These are phyloP conservation scores for Caiman crocodilus DNA, from an alignment of 2,797 vertebrate species.

Conservation along the genomic window DNA sequence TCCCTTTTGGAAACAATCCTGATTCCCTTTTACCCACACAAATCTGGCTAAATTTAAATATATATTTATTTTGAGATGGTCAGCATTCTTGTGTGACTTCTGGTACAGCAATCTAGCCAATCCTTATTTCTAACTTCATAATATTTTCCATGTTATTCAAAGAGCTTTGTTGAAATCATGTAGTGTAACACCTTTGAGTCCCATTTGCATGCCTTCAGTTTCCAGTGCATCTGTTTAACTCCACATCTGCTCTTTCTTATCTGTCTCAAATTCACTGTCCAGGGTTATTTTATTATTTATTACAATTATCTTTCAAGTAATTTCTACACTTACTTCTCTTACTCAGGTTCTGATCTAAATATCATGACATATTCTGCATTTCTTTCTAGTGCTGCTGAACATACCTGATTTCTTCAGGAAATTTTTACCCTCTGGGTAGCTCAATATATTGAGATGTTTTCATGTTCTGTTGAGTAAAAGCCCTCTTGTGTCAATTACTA, in stretches of 20 bases:
- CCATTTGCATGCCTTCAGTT: not conserved
- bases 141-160: not conserved
- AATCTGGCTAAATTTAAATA: not conserved
- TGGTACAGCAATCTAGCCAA: not conserved
- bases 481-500: not conserved
- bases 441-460: not conserved
- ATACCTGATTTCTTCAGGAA: accelerated
- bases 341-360: not conserved
- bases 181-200: not conserved
- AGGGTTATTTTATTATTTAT: conserved; percentile 4
- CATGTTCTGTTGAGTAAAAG: not conserved
- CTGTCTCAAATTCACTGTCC: not conserved
- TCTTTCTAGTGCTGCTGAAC: not conserved
- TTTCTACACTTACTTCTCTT: not conserved
- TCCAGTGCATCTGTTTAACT: not conserved
- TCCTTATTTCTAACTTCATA: not conserved
- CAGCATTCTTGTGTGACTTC: not conserved
- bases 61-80: not conserved
- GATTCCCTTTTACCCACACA: not conserved
- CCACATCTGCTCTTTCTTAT: not conserved
- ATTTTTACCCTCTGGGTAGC: not conserved
- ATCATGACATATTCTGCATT: not conserved
- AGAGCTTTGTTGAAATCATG: not conserved
- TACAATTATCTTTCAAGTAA: not conserved
- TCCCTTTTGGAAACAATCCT: not conserved